phyloP scores from a whole-genome alignment of 2,888 invertebrate genomes.

The Noctuana brunneofusca region DNA sequence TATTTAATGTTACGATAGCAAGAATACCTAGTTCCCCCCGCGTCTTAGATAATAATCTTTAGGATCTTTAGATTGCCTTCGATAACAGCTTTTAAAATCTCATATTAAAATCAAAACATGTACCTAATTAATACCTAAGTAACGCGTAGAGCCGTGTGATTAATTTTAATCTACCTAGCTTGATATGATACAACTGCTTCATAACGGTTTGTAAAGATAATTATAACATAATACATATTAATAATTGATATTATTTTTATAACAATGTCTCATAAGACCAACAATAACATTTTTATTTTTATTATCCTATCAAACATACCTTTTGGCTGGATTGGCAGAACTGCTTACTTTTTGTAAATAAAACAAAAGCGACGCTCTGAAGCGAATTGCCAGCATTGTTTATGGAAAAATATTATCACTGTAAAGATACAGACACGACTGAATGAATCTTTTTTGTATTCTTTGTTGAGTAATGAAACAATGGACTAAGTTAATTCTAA shows the following conservation, averaged over 20 bases:
- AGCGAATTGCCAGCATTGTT: not conserved
- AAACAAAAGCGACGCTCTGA: not conserved
- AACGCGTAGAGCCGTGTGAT: no score
- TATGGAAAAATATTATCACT: not conserved
- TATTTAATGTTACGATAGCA: not conserved
- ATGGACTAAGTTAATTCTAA: not conserved
- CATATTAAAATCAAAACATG: no score
- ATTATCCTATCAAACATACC: not conserved
- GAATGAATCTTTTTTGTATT: slow-evolving; percentile 1
- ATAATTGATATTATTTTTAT: not conserved
- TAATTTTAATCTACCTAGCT: no score
- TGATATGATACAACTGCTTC: no score
- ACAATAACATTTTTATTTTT: not conserved
- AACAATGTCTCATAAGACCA: not conserved
- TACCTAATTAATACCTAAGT: no score
- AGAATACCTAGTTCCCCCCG: no score
- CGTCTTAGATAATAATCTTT: not conserved
- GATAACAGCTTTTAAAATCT: no score
- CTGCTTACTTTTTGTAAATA: slow-evolving; percentile 3
- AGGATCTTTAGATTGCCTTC: no score
- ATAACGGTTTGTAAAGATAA: no score
- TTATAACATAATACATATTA: no score
- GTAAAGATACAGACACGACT: not conserved
- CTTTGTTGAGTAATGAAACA: not conserved
- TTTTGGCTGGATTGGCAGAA: not conserved